A percentile compares a stretch with the other conserved stretches of the same genome.
phyloP scores from a whole-genome alignment of 2,888 invertebrate genomes.

The Drosophila antonietae region DNA sequence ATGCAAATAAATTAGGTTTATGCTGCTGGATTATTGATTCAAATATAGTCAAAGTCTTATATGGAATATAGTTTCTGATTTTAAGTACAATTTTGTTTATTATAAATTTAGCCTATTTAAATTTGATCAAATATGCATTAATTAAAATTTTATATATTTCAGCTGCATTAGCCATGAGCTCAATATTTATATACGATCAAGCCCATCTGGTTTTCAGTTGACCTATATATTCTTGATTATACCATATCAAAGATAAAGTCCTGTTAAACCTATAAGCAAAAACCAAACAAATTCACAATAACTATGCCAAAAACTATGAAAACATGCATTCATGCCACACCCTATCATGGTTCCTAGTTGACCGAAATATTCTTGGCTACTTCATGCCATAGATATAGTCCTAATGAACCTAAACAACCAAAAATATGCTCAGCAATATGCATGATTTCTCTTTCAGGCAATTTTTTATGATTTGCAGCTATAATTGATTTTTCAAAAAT shows the following conservation, averaged over 20 bases:
- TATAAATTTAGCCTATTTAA: no score
- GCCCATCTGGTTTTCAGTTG: background rate
- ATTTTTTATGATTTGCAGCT: background rate
- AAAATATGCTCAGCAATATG: background rate
- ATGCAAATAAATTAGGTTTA: background rate
- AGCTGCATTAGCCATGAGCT: background rate
- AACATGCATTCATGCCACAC: background rate
- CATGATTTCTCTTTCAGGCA: background rate
- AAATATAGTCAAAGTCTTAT: background rate
- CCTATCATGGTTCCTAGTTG: background rate
- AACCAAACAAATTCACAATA: background rate
- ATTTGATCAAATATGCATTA: no score
- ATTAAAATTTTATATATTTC: background rate
- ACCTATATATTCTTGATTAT: background rate
- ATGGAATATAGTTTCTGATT: background rate
- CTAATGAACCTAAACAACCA: background rate
- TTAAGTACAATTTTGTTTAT: background rate
- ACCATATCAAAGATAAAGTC: background rate
- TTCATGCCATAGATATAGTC: slow-evolving; percentile 1
- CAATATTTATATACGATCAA: background rate
- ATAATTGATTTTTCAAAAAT: no score
- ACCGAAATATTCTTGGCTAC: background rate
- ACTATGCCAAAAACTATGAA: background rate
- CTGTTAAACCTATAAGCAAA: background rate
- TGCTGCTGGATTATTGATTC: background rate